Percentiles rank a stretch among this genome's conserved stretches.
Conservation (phyloP, 1,140 invertebrate genomes). For the Drosophila seguyi region DNA sequence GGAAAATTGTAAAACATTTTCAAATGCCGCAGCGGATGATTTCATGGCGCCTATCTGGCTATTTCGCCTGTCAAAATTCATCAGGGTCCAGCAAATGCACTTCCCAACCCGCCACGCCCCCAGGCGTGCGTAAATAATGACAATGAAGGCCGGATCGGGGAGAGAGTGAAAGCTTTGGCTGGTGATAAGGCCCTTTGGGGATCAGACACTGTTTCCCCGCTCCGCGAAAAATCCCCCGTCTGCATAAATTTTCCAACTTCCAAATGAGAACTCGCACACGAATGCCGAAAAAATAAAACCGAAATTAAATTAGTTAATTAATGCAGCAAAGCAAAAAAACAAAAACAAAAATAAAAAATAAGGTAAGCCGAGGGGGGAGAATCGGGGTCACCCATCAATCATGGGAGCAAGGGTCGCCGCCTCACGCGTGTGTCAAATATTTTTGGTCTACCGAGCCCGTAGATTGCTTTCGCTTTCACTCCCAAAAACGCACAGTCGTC, state of each 20-base stretch:
- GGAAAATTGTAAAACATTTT: slow-evolving; percentile 49
- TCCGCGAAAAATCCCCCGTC: slow-evolving; percentile 25
- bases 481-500: slow-evolving; percentile 17
- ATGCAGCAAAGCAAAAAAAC: slow-evolving; percentile 58
- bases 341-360: neutral
- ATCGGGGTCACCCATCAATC: slow-evolving; percentile 70
- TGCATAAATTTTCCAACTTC: slow-evolving; percentile 59
- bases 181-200: slow-evolving; percentile 51
- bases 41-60: slow-evolving; percentile 42
- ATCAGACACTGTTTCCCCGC: too few species aligned
- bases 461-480: slow-evolving; percentile 67
- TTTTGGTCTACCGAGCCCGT: slow-evolving; percentile 47
- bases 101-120: slow-evolving; percentile 30
- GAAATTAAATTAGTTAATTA: slow-evolving; percentile 82
- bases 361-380: slow-evolving; percentile 5
- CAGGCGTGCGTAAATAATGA: slow-evolving; percentile 69
- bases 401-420: slow-evolving; percentile 56
- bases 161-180: slow-evolving; percentile 68
- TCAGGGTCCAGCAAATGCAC: slow-evolving; percentile 65
- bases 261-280: slow-evolving; percentile 44
- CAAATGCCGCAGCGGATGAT: slow-evolving; percentile 37
- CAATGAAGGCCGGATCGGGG: slow-evolving; percentile 28
- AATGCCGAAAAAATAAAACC: slow-evolving; percentile 61
- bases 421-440: slow-evolving; percentile 65
- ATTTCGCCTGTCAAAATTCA: slow-evolving; percentile 63